A percentile compares a stretch with the other conserved stretches of the same genome.
Conservation (phyloP, 2,113 vertebrate genomes). For the Tylochromis polylepis region DNA sequence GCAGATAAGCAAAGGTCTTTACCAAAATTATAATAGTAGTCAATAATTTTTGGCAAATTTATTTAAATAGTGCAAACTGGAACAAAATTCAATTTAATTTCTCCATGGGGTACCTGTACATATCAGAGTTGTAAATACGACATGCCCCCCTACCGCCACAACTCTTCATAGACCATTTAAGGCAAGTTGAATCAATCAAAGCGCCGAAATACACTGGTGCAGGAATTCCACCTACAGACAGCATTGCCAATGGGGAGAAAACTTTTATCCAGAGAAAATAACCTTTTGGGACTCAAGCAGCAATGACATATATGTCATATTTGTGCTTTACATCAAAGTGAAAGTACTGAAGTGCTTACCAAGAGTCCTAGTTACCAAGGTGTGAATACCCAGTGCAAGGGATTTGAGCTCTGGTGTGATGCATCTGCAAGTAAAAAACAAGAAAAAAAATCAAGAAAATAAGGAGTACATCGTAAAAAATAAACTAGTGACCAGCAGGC, state of each 20-base stretch:
- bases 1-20: background rate
- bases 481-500: background rate
- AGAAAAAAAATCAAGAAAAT: background rate
- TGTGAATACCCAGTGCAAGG: conserved; percentile 81
- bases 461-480: background rate
- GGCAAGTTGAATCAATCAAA: conserved; percentile 82
- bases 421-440: conserved; percentile 72
- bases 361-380: conserved; percentile 72
- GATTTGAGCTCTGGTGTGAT: conserved; percentile 86
- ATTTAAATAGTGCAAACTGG: background rate
- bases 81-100: background rate
- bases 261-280: background rate
- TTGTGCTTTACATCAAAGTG: background rate
- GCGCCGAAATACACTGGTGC: conserved; percentile 86
- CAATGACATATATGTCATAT: background rate
- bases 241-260: fast-evolving
- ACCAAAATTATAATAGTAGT: background rate
- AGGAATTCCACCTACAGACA: conserved; percentile 74
- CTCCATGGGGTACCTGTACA: conserved; percentile 65
- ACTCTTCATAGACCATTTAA: conserved; percentile 82
- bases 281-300: background rate
- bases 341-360: conserved; percentile 70
- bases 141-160: conserved; percentile 81
- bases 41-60: background rate
- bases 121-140: conserved; percentile 77